A percentile compares a stretch with the other conserved stretches of the same genome.
These are phyloP conservation scores for Ichneumoninae sp. DNA, from an alignment of 2,888 invertebrate genomes.

Conservation along the genomic window DNA sequence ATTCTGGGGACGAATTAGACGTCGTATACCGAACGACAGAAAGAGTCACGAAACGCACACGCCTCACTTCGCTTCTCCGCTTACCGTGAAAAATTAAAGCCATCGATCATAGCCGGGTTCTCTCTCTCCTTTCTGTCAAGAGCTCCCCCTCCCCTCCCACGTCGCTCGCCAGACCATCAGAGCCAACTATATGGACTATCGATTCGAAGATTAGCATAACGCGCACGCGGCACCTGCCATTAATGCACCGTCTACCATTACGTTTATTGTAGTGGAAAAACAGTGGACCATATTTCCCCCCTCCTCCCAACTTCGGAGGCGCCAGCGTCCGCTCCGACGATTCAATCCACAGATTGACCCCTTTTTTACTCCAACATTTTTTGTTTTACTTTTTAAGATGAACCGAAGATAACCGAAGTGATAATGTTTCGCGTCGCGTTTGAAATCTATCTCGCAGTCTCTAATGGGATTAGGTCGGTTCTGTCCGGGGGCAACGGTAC, in stretches of 20 bases:
- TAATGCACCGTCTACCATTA: not conserved
- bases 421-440: not conserved
- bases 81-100: conserved; percentile 68
- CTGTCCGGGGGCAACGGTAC: not conserved
- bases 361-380: not conserved
- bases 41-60: conserved; percentile 55
- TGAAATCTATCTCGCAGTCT: not conserved
- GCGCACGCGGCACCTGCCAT: conserved; percentile 28
- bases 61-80: conserved; percentile 50
- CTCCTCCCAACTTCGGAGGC: too few species aligned
- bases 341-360: not conserved
- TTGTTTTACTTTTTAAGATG: not conserved
- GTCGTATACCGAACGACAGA: conserved; percentile 48
- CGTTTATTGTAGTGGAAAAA: conserved; percentile 7
- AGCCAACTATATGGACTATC: conserved; percentile 55
- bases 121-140: conserved; percentile 44
- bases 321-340: not conserved
- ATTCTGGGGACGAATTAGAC: conserved; percentile 61
- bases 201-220: conserved; percentile 59
- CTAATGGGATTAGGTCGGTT: conserved; percentile 14
- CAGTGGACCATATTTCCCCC: not conserved
- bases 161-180: conserved; percentile 27
- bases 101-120: conserved; percentile 64
- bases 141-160: not conserved
- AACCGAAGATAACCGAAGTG: not conserved